A percentile compares a stretch with the other conserved stretches of the same genome.
phyloP scores from a whole-genome alignment of 1,140 invertebrate genomes.

The Drosophila albomicans region DNA sequence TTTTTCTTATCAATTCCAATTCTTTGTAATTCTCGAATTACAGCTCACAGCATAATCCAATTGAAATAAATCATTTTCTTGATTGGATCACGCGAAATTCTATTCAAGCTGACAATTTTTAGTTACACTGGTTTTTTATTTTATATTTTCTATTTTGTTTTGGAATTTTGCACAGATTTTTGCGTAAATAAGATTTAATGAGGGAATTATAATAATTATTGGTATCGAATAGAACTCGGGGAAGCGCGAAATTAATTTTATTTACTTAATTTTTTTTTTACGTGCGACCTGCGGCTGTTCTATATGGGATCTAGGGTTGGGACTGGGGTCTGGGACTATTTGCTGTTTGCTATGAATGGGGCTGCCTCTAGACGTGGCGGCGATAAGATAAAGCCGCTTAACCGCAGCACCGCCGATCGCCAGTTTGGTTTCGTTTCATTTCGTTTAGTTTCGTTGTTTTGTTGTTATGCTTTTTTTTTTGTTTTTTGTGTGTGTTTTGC shows the following conservation, averaged over 20 bases:
- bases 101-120: no score
- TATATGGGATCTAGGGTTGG: conserved; percentile 14
- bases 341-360: conserved; percentile 2
- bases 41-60: no score
- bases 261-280: not conserved
- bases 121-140: no score
- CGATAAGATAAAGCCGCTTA: conserved; percentile 50
- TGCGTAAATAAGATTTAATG: not conserved
- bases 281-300: conserved; percentile 18
- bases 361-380: conserved; percentile 13
- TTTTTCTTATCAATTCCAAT: no score
- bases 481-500: conserved; percentile 7
- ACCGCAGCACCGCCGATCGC: conserved; percentile 26
- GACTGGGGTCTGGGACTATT: conserved; percentile 5
- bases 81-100: no score
- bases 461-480: not conserved
- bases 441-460: not conserved
- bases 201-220: not conserved
- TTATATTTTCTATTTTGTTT: no score
- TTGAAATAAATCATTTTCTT: no score
- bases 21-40: no score
- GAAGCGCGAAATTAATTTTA: not conserved
- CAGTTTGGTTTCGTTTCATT: conserved; percentile 11
- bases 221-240: not conserved
- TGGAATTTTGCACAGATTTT: no score